A percentile compares a stretch with the other conserved stretches of the same genome.
These are phyloP conservation scores for Cheilosia scutellata DNA, from an alignment of 2,888 invertebrate species.

Conservation along the genomic window DNA sequence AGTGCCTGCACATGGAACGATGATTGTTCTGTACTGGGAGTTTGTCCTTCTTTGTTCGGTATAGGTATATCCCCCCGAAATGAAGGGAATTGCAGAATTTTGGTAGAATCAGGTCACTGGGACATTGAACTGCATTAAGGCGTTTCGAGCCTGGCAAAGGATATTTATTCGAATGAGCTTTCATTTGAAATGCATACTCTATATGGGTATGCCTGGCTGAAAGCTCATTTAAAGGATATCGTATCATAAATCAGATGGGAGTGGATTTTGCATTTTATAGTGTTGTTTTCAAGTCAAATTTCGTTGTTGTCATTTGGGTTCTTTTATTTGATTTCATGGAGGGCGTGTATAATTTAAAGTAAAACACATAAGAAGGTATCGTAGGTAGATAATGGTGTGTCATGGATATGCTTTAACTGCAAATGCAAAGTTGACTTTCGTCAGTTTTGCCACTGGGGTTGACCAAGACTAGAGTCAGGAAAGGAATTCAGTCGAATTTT, in stretches of 20 bases:
- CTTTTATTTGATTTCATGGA: no score
- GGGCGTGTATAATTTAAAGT: no score
- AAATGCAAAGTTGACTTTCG: no score
- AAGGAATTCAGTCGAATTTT: no score
- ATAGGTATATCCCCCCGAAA: not conserved
- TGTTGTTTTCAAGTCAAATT: not conserved
- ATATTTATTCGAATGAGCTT: conserved; percentile 64
- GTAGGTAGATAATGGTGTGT: no score
- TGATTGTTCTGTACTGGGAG: not conserved
- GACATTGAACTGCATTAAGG: conserved; percentile 66
- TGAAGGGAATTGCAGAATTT: conserved; percentile 47
- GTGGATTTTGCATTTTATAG: conserved; percentile 7
- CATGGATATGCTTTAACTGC: no score
- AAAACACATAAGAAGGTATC: no score
- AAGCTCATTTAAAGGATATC: conserved; percentile 56
- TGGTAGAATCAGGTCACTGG: conserved; percentile 62
- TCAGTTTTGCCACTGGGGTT: no score
- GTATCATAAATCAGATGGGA: conserved; percentile 27
- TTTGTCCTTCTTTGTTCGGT: not conserved
- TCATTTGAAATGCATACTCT: conserved; percentile 47
- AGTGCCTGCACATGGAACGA: conserved; percentile 11
- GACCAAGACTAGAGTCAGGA: no score
- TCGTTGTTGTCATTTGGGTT: not conserved
- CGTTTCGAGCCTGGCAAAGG: conserved; percentile 22
- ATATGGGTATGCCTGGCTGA: conserved; percentile 17